Evolutionary conservation across 2,797 vertebrate species (phyloP), one percentile per base, ranked within the genome.

Genomic region (Astyanax mexicanus): DNA sequence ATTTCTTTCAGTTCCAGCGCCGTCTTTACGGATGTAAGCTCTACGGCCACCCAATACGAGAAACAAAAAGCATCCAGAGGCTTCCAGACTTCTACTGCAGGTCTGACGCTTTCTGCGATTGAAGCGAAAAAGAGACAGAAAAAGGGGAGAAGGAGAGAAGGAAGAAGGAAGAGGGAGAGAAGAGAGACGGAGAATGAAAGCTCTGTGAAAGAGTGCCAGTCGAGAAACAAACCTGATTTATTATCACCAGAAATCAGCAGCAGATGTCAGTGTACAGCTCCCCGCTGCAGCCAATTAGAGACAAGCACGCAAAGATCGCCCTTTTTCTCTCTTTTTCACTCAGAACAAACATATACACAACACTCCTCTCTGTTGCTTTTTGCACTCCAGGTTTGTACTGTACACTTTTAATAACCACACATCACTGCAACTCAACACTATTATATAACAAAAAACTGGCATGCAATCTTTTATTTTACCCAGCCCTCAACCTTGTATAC

Each of bases 271-370:
- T 89, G 70, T 49, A 83, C 86, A 86, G 91, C 90, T 72, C 82
- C 81, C 85, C 89, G 93, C 95, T 95, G 93, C 89, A 89, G 91
- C 92, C 93, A 94, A 94, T 96, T 95, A 96, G 77, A 89, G 83
- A 87, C 87, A 82, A 86, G 92, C 88, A 92, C 90, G 92, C 93
- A 85, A 91, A 89, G 88, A 89, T 82, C 83, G 81, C 84, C 35
- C 40, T 47, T 76, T 86, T 84, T 65, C 76, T 75, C 61, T 74
- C 49, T 29, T 42, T 47, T 65, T 32, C 67, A 12, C 62, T 29
- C 29, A 49, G 67, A 58, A 57, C 40, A 72, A 72, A 73, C 64
- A 75, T 61, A 32, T 66, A 71, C 54, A 72, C 75, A 78, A 40
- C 51, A 19, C 64, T 40, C 47, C 6, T 51, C 27, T 23, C 13